These are phyloP conservation scores for Empis livida DNA, from an alignment of 2,888 invertebrate species.

Conservation along the genomic window DNA sequence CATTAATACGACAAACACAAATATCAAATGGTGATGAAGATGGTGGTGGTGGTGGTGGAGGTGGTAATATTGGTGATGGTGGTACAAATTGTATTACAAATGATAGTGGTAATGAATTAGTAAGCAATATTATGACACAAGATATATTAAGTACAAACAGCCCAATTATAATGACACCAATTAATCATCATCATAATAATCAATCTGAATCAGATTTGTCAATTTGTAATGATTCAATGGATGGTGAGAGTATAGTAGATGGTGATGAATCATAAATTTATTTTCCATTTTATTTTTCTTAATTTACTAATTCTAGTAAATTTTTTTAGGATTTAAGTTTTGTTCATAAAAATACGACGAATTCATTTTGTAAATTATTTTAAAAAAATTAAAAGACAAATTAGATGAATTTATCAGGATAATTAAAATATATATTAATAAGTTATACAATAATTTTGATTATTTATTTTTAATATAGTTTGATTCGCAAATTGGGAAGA, in stretches of 20 bases:
- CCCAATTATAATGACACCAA: not conserved
- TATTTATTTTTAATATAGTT: too few relatives aligned
- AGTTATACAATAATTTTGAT: too few relatives aligned
- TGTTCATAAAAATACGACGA: too few relatives aligned
- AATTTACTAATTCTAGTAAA: too few relatives aligned
- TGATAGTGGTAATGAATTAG: not conserved
- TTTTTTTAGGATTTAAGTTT: too few relatives aligned
- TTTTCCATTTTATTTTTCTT: too few relatives aligned
- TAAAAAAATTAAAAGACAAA: too few relatives aligned
- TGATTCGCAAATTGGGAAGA: too few relatives aligned
- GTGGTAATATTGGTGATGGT: not conserved
- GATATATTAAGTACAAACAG: not conserved
- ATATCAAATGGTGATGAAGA: conserved; percentile 9
- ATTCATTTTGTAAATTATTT: too few relatives aligned
- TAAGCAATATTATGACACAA: not conserved
- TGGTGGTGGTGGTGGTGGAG: conserved; percentile 3
- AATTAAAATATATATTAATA: too few relatives aligned
- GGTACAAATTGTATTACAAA: not conserved
- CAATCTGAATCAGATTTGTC: conserved; percentile 31
- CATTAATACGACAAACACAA: conserved; percentile 36
- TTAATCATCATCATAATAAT: not conserved
- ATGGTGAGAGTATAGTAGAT: conserved; percentile 31
- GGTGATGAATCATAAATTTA: conserved; percentile 22
- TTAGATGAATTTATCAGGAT: too few relatives aligned
- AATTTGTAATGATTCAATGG: conserved; percentile 35